Conservation (phyloP, 2,888 invertebrate genomes). For the Lamellibrachia columna region DNA sequence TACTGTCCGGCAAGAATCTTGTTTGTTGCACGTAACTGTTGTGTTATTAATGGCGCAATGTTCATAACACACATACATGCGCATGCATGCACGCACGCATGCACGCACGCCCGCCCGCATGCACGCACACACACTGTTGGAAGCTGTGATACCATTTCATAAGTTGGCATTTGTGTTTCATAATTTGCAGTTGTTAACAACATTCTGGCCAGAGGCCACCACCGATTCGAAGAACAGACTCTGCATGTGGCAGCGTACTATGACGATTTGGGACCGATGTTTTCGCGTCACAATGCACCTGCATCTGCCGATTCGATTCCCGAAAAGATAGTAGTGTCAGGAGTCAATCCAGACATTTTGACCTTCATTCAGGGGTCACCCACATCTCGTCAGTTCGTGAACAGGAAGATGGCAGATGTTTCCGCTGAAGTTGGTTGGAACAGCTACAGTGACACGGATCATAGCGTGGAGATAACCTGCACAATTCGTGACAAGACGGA, state of each 20-base stretch:
- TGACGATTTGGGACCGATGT: neutral
- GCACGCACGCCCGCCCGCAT: neutral
- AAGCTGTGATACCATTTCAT: neutral
- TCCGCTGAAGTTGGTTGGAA: neutral
- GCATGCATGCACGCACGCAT: too few species aligned
- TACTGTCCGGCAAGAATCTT: neutral
- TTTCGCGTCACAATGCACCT: conserved; percentile 24
- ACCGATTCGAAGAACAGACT: neutral
- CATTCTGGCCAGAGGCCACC: neutral
- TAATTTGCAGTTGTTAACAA: neutral
- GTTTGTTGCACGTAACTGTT: neutral
- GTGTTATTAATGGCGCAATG: neutral
- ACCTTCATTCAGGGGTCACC: neutral
- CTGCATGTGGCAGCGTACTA: neutral
- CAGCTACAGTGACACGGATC: neutral
- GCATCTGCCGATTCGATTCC: conserved; percentile 19
- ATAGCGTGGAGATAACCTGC: neutral
- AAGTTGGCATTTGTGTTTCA: neutral
- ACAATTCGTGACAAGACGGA: neutral
- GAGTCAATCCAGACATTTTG: neutral
- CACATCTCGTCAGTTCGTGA: neutral
- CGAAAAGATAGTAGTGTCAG: neutral
- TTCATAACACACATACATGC: neutral
- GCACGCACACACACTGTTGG: neutral
- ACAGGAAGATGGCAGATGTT: neutral